phyloP scores from a whole-genome alignment of 2,888 invertebrate genomes.

The Agriotes lineatus region DNA sequence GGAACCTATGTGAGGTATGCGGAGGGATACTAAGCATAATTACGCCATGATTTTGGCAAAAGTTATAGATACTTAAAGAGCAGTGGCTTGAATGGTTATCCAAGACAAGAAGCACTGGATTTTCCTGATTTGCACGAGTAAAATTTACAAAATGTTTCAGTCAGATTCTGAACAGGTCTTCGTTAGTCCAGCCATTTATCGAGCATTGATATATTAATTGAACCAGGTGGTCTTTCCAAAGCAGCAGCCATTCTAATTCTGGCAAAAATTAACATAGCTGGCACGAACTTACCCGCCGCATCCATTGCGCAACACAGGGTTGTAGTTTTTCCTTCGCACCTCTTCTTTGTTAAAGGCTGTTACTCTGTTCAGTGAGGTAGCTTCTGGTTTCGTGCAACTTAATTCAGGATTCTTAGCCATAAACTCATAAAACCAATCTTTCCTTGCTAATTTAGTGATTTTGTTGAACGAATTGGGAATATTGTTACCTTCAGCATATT shows the following conservation, averaged over 20 bases:
- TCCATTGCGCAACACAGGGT: background rate
- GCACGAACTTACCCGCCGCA: no score
- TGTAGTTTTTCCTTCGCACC: background rate
- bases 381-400: no score
- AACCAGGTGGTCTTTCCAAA: constrained; percentile 61
- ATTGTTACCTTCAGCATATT: background rate
- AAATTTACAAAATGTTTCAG: no score
- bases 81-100: no score
- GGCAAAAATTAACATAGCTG: constrained; percentile 66
- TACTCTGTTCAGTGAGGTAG: background rate
- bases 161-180: constrained; percentile 4
- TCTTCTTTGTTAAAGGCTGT: background rate
- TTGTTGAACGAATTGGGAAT: background rate
- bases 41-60: constrained; percentile 36
- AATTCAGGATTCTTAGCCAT: background rate
- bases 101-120: constrained; percentile 52
- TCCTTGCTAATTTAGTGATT: background rate
- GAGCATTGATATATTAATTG: constrained; percentile 56
- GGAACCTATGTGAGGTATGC: no score
- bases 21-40: background rate
- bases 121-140: constrained; percentile 48
- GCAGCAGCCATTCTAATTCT: constrained; percentile 61
- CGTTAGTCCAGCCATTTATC: constrained; percentile 19
- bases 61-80: no score
- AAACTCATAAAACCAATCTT: no score